These are phyloP conservation scores for Drosophila demipolita DNA, from an alignment of 2,888 invertebrate species.

Conservation along the genomic window DNA sequence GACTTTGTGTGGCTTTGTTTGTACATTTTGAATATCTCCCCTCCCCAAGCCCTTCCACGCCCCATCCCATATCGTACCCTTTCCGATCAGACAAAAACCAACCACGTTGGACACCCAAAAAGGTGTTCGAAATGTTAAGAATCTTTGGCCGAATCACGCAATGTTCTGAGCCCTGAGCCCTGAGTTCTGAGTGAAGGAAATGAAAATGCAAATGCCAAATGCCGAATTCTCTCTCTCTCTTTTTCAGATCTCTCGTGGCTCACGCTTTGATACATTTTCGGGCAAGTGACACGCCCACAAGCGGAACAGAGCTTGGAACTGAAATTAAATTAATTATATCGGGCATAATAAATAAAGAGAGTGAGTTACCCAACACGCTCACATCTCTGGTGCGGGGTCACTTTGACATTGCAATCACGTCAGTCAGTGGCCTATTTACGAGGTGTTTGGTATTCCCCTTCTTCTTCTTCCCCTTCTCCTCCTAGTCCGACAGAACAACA, in stretches of 20 bases:
- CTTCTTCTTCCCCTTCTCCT: background rate
- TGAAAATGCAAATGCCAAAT: conserved; percentile 68
- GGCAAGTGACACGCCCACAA: conserved; percentile 55
- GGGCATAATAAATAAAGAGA: conserved; percentile 68
- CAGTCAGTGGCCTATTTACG: conserved; percentile 67
- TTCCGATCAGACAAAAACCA: conserved; percentile 16
- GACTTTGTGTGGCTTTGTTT: conserved; percentile 74
- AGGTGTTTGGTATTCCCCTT: conserved; percentile 42
- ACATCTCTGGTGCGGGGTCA: conserved; percentile 23
- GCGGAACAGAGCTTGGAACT: conserved; percentile 20
- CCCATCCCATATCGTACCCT: conserved; percentile 7
- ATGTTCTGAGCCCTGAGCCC: conserved; percentile 28
- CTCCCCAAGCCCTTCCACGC: background rate
- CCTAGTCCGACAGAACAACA: conserved; percentile 17
- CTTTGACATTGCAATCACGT: conserved; percentile 76
- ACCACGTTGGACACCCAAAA: conserved; percentile 68
- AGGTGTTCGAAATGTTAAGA: conserved; percentile 76
- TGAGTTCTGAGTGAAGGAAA: conserved; percentile 44
- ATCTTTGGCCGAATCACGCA: conserved; percentile 73
- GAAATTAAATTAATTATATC: conserved; percentile 76
- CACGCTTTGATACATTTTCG: conserved; percentile 67
- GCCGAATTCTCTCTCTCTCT: conserved; percentile 39
- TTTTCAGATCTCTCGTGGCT: conserved; percentile 62
- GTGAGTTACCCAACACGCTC: conserved; percentile 55
- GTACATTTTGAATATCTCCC: conserved; percentile 52